Evolutionary conservation across 2,797 vertebrate species (phyloP).

Genomic region (Catostomus latipinnis): DNA sequence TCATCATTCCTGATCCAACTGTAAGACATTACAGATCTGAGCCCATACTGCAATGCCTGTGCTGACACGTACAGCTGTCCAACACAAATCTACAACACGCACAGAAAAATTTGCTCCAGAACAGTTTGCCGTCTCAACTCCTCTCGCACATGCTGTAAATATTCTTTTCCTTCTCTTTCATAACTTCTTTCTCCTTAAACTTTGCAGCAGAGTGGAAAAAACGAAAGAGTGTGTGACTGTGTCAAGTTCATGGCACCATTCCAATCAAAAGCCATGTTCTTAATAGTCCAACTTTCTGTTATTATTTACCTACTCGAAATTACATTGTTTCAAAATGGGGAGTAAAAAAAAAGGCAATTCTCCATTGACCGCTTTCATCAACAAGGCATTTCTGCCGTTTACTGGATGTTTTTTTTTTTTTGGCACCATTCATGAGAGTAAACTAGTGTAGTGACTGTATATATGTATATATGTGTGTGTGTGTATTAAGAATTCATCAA

Average conservation of each 20-base stretch:
- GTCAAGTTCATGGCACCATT: neutral
- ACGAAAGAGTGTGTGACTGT: slow-evolving; percentile 56
- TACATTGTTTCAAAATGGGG: too few species aligned
- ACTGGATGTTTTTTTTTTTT: too few species aligned
- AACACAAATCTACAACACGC: slow-evolving; percentile 56
- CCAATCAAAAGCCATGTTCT: neutral
- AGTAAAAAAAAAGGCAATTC: too few species aligned
- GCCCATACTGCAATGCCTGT: slow-evolving; percentile 69
- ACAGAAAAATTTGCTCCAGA: slow-evolving; percentile 63
- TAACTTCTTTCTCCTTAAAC: slow-evolving; percentile 42
- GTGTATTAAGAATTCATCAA: too few species aligned
- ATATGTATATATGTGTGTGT: too few species aligned
- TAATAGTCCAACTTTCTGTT: neutral
- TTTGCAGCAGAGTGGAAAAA: slow-evolving; percentile 71
- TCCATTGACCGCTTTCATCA: too few species aligned
- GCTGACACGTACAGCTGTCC: slow-evolving; percentile 69
- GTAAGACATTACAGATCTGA: slow-evolving; percentile 66
- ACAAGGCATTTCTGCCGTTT: too few species aligned
- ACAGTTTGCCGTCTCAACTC: slow-evolving; percentile 49
- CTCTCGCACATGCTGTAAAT: slow-evolving; percentile 26
- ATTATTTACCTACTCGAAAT: neutral
- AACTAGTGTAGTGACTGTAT: too few species aligned
- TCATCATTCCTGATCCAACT: slow-evolving; percentile 72
- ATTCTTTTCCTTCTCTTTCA: slow-evolving; percentile 48
- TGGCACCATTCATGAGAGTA: too few species aligned